Evolutionary conservation across 2,797 vertebrate genomes (phyloP).

Genomic region (Coccyzus lansbergi): DNA sequence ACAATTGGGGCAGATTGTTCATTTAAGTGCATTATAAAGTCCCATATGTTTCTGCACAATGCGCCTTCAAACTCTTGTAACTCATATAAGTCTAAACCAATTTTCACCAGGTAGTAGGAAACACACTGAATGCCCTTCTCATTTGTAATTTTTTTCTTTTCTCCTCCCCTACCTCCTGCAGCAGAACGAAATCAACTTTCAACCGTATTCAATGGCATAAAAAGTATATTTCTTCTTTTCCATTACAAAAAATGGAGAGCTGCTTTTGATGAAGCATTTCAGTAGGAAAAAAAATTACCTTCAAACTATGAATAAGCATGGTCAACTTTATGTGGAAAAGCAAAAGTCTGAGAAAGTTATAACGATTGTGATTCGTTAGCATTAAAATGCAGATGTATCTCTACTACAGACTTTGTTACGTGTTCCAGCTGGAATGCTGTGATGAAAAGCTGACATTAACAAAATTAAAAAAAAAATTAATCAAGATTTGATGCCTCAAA

Average conservation of each 20-base stretch:
- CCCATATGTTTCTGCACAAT: neutral
- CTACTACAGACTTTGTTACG: neutral
- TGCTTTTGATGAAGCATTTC: neutral
- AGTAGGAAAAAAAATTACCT: neutral
- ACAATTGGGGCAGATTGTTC: fast-evolving
- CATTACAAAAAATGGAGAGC: neutral
- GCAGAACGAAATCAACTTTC: neutral
- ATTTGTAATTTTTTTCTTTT: neutral
- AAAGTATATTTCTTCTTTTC: neutral
- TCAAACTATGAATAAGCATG: neutral
- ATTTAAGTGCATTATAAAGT: neutral
- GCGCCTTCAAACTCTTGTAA: neutral
- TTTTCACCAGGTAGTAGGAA: neutral
- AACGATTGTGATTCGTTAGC: neutral
- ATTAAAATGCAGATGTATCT: neutral
- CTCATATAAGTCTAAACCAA: neutral
- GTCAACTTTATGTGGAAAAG: neutral
- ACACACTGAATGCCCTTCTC: neutral
- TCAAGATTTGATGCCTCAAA: neutral
- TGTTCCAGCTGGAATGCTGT: neutral
- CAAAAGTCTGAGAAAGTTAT: neutral
- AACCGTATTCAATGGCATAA: neutral
- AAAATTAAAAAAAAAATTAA: neutral
- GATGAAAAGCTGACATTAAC: neutral
- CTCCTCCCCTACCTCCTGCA: neutral